These are phyloP conservation scores for Genyomyrus donnyi DNA, from an alignment of 2,113 vertebrate genomes.

Conservation along the genomic window DNA sequence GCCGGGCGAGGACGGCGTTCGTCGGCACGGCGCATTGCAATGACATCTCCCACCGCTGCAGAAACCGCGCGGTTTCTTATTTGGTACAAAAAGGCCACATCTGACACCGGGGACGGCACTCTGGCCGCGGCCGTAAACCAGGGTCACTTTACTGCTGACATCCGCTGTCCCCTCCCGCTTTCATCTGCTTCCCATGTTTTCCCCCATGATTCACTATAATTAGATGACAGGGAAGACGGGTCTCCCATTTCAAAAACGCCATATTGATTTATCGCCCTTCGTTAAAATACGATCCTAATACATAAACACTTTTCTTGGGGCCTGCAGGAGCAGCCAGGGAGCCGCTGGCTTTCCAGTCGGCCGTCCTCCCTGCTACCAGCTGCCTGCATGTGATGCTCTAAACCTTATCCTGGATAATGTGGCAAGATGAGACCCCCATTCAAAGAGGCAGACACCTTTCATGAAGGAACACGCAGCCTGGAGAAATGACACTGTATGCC, in stretches of 20 bases:
- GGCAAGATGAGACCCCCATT: slow-evolving; percentile 40
- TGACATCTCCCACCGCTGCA: slow-evolving; percentile 57
- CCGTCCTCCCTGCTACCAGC: background rate
- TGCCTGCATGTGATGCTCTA: slow-evolving; percentile 28
- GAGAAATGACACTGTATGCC: slow-evolving; percentile 37
- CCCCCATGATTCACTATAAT: slow-evolving; percentile 59
- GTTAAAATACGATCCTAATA: slow-evolving; percentile 46
- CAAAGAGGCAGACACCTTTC: slow-evolving; percentile 35
- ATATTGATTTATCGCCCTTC: slow-evolving; percentile 44
- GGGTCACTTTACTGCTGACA: slow-evolving; percentile 55
- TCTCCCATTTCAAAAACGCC: slow-evolving; percentile 43
- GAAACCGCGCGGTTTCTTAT: slow-evolving; percentile 56
- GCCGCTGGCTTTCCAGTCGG: background rate
- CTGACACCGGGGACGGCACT: slow-evolving; percentile 54
- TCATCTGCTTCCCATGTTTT: slow-evolving; percentile 46
- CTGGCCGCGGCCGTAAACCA: slow-evolving; percentile 50
- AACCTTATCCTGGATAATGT: background rate
- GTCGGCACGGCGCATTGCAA: slow-evolving; percentile 52
- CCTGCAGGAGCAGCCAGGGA: background rate
- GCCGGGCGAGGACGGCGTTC: slow-evolving; percentile 52
- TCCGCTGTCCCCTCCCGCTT: slow-evolving; percentile 45
- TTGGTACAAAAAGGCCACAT: slow-evolving; percentile 60
- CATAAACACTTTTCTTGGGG: slow-evolving; percentile 37
- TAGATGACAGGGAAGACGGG: slow-evolving; percentile 43
- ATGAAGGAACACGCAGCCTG: slow-evolving; percentile 42